Percentiles rank a stretch among this genome's conserved stretches.
Evolutionary conservation across 2,888 invertebrate species (phyloP).

Genomic region (Synergus gifuensis): DNA sequence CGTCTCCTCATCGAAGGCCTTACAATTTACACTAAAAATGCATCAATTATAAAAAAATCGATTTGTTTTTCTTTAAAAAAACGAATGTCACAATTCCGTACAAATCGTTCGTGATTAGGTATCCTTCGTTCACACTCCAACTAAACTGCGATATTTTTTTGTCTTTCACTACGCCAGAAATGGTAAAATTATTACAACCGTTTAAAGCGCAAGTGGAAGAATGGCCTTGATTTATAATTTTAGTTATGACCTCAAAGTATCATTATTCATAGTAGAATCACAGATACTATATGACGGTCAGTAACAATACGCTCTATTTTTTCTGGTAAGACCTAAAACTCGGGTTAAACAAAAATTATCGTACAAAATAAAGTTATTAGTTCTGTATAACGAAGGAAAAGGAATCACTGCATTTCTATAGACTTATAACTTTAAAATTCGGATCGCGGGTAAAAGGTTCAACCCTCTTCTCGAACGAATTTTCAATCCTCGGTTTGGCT

Average conservation of each 20-base stretch:
- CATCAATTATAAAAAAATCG: conserved; percentile 25
- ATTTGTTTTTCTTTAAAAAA: conserved; percentile 11
- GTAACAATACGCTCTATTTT: conserved; percentile 59
- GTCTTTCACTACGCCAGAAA: not conserved
- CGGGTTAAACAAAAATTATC: conserved; percentile 67
- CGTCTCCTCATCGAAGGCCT: not conserved
- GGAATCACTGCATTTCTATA: conserved; percentile 66
- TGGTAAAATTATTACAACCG: conserved; percentile 3
- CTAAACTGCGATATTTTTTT: not conserved
- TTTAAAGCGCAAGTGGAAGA: not conserved
- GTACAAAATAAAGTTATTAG: conserved; percentile 71
- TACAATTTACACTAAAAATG: not conserved
- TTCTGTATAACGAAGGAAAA: conserved; percentile 62
- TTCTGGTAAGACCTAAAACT: conserved; percentile 59
- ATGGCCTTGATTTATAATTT: not conserved
- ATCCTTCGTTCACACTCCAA: not conserved
- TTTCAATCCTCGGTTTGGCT: conserved; percentile 7
- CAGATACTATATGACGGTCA: conserved; percentile 68
- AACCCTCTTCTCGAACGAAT: not conserved
- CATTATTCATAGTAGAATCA: conserved; percentile 71
- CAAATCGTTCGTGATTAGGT: not conserved
- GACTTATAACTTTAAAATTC: conserved; percentile 46
- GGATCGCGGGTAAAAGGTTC: not conserved
- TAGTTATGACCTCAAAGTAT: conserved; percentile 2
- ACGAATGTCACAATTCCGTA: not conserved